Conservation (phyloP, 2,888 invertebrate species). For the Dicroscelio sp. region DNA sequence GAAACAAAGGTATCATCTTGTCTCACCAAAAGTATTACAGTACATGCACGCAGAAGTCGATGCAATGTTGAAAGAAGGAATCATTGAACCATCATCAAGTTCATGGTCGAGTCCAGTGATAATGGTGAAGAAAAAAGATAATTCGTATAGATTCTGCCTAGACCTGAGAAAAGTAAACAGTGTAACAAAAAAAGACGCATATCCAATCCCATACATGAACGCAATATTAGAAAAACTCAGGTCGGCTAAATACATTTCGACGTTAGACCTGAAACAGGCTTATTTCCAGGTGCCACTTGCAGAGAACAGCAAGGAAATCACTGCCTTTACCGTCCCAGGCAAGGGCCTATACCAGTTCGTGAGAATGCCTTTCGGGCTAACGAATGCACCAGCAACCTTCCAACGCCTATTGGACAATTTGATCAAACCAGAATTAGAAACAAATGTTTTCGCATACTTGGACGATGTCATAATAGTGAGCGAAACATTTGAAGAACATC, state of each 20-base stretch:
- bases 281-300: constrained; percentile 86
- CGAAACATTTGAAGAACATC: constrained; percentile 60
- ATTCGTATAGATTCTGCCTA: constrained; percentile 86
- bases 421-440: constrained; percentile 54
- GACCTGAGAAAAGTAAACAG: constrained; percentile 87
- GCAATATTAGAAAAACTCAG: constrained; percentile 86
- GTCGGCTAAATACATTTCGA: constrained; percentile 84
- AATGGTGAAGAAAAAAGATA: too few species aligned
- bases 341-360: constrained; percentile 86
- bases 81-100: constrained; percentile 85
- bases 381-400: constrained; percentile 86
- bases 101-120: too few species aligned
- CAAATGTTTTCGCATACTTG: constrained; percentile 64
- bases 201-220: constrained; percentile 87
- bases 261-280: constrained; percentile 86
- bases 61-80: constrained; percentile 59
- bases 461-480: constrained; percentile 73
- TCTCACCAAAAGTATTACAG: not conserved
- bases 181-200: constrained; percentile 86
- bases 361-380: constrained; percentile 86
- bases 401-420: constrained; percentile 81
- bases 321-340: constrained; percentile 87
- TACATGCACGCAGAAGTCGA: not conserved
- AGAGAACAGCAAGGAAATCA: constrained; percentile 76
- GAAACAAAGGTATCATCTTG: not conserved